These are phyloP conservation scores for Ophioderma brevispina DNA, from an alignment of 35 echinoderm and acorn worm genomes.

Conservation along the genomic window DNA sequence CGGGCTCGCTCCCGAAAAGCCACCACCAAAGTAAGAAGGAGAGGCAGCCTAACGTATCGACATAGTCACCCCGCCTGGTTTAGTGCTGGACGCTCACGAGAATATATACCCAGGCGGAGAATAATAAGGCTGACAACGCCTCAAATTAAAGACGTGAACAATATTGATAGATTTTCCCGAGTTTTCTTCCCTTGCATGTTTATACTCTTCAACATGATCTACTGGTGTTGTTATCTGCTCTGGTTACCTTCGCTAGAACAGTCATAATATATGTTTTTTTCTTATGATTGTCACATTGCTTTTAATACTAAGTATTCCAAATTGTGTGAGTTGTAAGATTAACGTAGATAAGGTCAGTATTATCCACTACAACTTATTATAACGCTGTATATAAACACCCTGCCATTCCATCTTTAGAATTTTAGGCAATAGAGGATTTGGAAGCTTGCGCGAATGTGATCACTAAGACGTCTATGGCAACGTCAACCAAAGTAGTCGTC, in stretches of 20 bases:
- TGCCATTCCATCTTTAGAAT: too few relatives aligned
- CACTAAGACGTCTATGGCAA: too few relatives aligned
- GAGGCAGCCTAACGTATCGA: constrained; percentile 24
- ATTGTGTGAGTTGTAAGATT: too few relatives aligned
- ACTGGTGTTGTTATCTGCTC: constrained; percentile 80
- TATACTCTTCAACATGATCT: constrained; percentile 83
- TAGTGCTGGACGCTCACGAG: constrained; percentile 47
- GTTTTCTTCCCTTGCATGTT: constrained; percentile 69
- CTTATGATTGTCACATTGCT: too few relatives aligned
- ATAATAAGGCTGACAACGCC: constrained; percentile 43
- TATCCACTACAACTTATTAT: too few relatives aligned
- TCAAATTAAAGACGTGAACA: constrained; percentile 75
- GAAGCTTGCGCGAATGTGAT: too few relatives aligned
- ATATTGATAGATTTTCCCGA: constrained; percentile 67
- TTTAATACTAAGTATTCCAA: too few relatives aligned
- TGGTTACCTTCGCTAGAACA: constrained; percentile 22
- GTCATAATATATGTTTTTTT: too few relatives aligned
- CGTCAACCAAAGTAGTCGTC: too few relatives aligned
- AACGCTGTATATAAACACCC: too few relatives aligned
- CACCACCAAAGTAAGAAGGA: constrained; percentile 23
- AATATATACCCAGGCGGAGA: constrained; percentile 47
- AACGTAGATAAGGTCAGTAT: too few relatives aligned
- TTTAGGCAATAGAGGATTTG: neutral
- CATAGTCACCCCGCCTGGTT: constrained; percentile 9
- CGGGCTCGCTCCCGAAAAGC: constrained; percentile 24